A percentile compares a stretch with the other conserved stretches of the same genome.
phyloP scores from a whole-genome alignment of 2,888 invertebrate species.

The Machimus rusticus region DNA sequence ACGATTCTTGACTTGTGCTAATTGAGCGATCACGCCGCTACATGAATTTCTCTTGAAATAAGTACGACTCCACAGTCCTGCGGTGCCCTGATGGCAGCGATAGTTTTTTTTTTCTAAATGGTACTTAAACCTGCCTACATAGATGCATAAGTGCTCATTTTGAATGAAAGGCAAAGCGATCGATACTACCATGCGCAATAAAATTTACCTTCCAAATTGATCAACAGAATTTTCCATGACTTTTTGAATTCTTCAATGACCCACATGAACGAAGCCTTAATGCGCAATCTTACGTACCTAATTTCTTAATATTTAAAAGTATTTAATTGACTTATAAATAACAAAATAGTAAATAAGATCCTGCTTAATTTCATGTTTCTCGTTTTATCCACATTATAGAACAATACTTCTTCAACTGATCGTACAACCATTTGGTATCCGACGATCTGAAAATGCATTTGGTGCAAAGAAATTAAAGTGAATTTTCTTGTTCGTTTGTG shows the following conservation, averaged over 20 bases:
- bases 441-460: not conserved
- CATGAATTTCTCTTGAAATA: constrained; percentile 22
- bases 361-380: not conserved
- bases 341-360: not conserved
- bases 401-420: not conserved
- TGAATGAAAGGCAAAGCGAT: not conserved
- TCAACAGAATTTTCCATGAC: not conserved
- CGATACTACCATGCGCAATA: not conserved
- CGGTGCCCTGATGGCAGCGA: not conserved
- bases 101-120: not conserved
- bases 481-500: not conserved
- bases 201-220: not conserved
- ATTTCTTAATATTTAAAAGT: no score
- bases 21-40: constrained; percentile 15
- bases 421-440: not conserved
- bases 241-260: not conserved
- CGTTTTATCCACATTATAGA: not conserved
- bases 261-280: not conserved
- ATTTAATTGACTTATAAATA: not conserved
- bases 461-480: not conserved
- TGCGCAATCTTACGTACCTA: no score
- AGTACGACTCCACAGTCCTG: not conserved
- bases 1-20: constrained; percentile 21
- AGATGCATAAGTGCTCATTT: not conserved
- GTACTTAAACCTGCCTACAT: not conserved